Evolutionary conservation across 2,113 vertebrate species (phyloP).

Genomic region (Neogobius melanostomus): DNA sequence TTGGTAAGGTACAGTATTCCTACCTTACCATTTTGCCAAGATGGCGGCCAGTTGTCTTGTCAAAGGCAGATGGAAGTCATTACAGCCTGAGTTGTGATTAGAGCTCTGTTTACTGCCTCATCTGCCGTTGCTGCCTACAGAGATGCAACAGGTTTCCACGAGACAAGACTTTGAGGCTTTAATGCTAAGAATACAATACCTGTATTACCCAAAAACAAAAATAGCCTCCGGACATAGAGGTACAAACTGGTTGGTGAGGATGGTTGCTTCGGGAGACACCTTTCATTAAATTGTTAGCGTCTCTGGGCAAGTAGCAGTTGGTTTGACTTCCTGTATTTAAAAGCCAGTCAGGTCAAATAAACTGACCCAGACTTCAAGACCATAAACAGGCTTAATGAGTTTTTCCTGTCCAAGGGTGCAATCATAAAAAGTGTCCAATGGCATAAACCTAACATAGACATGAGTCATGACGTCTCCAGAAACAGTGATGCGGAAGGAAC

Average conservation of each 20-base stretch:
- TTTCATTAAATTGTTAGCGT: not conserved
- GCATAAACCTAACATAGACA: slow-evolving; percentile 50
- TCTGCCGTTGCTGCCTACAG: slow-evolving; percentile 64
- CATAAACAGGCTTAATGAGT: slow-evolving; percentile 67
- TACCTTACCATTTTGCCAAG: slow-evolving; percentile 35
- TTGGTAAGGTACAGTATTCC: not conserved
- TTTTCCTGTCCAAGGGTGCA: slow-evolving; percentile 65
- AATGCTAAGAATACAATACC: slow-evolving; percentile 47
- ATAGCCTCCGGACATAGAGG: not conserved
- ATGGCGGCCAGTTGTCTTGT: slow-evolving; percentile 69
- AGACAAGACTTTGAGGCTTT: slow-evolving; percentile 38
- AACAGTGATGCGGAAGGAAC: slow-evolving; percentile 37
- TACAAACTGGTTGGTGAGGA: not conserved
- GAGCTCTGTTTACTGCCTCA: slow-evolving; percentile 74
- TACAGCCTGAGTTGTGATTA: slow-evolving; percentile 71
- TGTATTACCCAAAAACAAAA: slow-evolving; percentile 15
- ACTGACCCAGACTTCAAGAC: slow-evolving; percentile 66
- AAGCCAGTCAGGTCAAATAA: slow-evolving; percentile 62
- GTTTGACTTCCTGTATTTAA: slow-evolving; percentile 70
- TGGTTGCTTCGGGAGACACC: not conserved
- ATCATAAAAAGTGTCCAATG: slow-evolving; percentile 61
- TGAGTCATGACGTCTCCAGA: slow-evolving; percentile 42
- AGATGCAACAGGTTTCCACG: slow-evolving; percentile 53
- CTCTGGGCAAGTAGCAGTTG: slow-evolving; percentile 26
- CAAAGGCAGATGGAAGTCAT: slow-evolving; percentile 73